Evolutionary conservation across 2,797 vertebrate genomes (phyloP).

Genomic region (Bufotes viridis): DNA sequence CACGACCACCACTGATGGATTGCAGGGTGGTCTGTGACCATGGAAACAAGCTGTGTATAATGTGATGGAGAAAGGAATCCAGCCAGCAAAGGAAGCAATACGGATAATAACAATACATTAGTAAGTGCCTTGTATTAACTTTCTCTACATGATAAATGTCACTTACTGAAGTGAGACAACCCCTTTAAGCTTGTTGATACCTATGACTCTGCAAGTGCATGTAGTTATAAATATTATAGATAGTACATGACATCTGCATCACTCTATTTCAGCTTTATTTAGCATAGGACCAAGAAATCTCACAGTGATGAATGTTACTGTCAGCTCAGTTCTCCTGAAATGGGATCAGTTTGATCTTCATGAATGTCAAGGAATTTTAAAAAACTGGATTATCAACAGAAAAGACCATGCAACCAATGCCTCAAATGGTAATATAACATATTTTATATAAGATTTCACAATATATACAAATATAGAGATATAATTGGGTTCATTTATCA

Average conservation of each 20-base stretch:
- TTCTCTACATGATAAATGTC: too few relatives aligned
- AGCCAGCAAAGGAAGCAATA: too few relatives aligned
- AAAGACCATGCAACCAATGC: conserved; percentile 29
- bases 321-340: conserved; percentile 37
- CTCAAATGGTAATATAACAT: conserved; percentile 17
- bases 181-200: not conserved
- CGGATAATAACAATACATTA: too few relatives aligned
- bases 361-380: conserved; percentile 40
- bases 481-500: not conserved
- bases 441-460: not conserved
- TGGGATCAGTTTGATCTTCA: conserved; percentile 50
- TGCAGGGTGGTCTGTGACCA: too few relatives aligned
- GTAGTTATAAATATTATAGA: not conserved
- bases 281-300: conserved; percentile 43
- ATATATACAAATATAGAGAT: not conserved
- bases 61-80: too few relatives aligned
- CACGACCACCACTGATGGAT: too few relatives aligned
- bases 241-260: not conserved
- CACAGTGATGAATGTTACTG: conserved; percentile 41
- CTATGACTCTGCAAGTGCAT: not conserved
- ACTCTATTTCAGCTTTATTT: conserved; percentile 33
- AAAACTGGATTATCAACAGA: conserved; percentile 46
- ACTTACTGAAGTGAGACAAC: too few relatives aligned
- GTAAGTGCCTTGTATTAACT: too few relatives aligned
- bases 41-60: too few relatives aligned